These are phyloP conservation scores for Rapana venosa DNA, from an alignment of 2,888 invertebrate species.

Conservation along the genomic window DNA sequence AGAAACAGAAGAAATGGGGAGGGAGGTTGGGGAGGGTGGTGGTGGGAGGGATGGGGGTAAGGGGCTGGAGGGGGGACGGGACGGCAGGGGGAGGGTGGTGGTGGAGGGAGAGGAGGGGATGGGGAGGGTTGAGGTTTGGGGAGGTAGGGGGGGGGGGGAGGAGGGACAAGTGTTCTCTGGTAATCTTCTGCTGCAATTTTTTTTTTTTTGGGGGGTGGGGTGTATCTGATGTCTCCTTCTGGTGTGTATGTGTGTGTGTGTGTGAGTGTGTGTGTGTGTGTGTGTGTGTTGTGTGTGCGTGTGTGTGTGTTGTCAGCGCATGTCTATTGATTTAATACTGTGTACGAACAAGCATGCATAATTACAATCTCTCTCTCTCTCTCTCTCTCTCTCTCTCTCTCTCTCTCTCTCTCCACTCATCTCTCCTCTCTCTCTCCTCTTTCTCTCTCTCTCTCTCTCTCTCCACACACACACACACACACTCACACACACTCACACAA, in stretches of 20 bases:
- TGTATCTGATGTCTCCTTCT: not conserved
- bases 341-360: too few relatives aligned
- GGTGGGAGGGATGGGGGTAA: not conserved
- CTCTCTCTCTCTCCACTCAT: not conserved
- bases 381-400: slow-evolving; percentile 29
- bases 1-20: not conserved
- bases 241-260: not conserved
- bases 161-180: not conserved
- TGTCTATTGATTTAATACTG: too few relatives aligned
- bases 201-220: too few relatives aligned
- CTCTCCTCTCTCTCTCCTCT: not conserved
- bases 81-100: not conserved
- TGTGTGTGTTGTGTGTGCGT: too few relatives aligned
- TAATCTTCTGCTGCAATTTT: too few relatives aligned
- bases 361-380: not conserved
- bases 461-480: not conserved
- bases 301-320: too few relatives aligned
- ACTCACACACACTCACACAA: too few relatives aligned
- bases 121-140: too few relatives aligned
- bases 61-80: not conserved
- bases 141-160: not conserved
- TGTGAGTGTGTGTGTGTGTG: not conserved
- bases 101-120: not conserved
- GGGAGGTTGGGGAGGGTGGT: not conserved
- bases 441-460: not conserved